Conservation (phyloP, 2,797 vertebrate species). For the Arremon aurantiirostris region DNA sequence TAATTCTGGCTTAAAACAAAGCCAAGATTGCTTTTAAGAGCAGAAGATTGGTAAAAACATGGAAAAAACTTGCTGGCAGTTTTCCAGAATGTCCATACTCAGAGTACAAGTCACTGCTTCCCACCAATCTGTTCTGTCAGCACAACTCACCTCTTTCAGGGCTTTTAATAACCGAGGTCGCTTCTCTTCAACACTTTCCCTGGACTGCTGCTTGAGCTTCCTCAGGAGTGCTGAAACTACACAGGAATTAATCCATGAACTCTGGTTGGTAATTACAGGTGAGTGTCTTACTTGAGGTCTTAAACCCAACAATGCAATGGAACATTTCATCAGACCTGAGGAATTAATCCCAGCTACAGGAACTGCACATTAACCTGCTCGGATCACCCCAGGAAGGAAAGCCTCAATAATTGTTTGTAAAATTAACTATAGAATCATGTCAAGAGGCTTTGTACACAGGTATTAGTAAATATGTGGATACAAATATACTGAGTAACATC, state of each 20-base stretch:
- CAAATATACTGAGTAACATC: background rate
- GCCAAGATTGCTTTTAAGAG: background rate
- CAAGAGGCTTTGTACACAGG: background rate
- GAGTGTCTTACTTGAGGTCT: background rate
- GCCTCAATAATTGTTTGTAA: background rate
- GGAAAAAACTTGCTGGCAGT: background rate
- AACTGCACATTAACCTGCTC: background rate
- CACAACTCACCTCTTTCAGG: constrained; percentile 86
- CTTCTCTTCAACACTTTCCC: constrained; percentile 98
- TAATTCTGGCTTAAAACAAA: background rate
- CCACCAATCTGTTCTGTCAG: background rate
- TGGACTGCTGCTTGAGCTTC: constrained; percentile 97
- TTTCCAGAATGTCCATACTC: background rate
- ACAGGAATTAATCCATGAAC: background rate
- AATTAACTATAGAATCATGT: accelerated
- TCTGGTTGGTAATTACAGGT: background rate
- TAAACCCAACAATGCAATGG: background rate
- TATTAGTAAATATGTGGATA: background rate
- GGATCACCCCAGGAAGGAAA: background rate
- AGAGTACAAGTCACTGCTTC: background rate
- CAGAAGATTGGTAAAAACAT: background rate
- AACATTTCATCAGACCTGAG: background rate
- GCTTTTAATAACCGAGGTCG: constrained; percentile 95
- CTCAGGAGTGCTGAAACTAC: constrained; percentile 93
- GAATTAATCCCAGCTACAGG: background rate